These are phyloP conservation scores for Mesitornis unicolor DNA, from an alignment of 2,113 vertebrate genomes.

Conservation along the genomic window DNA sequence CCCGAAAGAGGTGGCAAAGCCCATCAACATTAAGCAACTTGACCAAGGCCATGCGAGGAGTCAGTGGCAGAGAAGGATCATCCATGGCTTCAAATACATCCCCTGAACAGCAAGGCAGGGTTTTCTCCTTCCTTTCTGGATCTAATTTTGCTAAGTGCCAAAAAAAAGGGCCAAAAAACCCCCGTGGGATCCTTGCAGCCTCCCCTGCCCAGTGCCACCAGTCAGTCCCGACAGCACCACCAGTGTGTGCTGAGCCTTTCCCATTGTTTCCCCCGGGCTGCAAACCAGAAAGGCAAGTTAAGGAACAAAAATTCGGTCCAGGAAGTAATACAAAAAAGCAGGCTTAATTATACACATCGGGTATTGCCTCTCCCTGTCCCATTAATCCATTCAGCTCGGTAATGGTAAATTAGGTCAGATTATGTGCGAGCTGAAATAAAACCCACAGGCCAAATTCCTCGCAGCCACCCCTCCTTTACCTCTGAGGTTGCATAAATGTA, in stretches of 20 bases:
- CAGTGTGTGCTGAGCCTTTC: neutral
- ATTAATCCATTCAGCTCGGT: neutral
- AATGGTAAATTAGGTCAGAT: neutral
- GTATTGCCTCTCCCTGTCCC: neutral
- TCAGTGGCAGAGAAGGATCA: neutral
- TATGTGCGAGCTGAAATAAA: neutral
- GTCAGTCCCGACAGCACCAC: neutral
- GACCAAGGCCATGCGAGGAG: fast-evolving
- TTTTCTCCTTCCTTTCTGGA: neutral
- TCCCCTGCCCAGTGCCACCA: neutral
- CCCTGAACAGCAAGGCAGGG: neutral
- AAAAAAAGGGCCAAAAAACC: neutral
- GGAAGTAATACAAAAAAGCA: conserved; percentile 4
- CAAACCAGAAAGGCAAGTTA: conserved; percentile 44
- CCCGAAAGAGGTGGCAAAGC: too few relatives aligned
- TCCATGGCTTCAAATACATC: neutral
- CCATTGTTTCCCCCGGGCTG: neutral
- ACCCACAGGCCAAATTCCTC: neutral
- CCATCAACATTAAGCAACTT: neutral
- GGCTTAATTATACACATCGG: neutral
- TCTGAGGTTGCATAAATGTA: neutral
- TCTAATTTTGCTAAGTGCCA: neutral
- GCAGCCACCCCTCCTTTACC: neutral
- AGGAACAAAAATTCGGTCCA: neutral
- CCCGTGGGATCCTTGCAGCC: neutral